phyloP scores from a whole-genome alignment of 2,113 vertebrate genomes.

The Podilymbus podiceps region DNA sequence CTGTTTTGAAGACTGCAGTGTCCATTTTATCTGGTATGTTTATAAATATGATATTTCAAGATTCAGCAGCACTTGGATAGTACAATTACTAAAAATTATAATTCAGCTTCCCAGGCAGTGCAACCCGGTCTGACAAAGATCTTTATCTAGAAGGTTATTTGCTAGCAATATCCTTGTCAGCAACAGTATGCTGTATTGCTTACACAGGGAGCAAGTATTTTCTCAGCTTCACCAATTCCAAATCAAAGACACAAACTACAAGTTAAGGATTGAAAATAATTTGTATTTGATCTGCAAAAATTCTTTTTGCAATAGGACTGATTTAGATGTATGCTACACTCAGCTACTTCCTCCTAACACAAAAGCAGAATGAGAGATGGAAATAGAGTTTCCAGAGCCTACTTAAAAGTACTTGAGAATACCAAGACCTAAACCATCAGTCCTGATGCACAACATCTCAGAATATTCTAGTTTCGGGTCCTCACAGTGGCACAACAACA shows the following conservation, averaged over 20 bases:
- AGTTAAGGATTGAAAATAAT: background rate
- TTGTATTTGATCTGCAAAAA: background rate
- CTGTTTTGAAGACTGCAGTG: background rate
- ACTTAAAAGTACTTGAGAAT: background rate
- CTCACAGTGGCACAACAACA: background rate
- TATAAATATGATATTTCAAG: background rate
- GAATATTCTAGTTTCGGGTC: background rate
- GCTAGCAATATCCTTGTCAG: background rate
- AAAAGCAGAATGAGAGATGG: background rate
- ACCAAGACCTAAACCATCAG: background rate
- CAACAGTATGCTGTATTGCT: accelerated
- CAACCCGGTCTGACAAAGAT: background rate
- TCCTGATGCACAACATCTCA: background rate
- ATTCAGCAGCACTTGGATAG: background rate
- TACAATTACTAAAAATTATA: background rate
- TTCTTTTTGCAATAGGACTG: background rate
- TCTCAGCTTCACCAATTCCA: background rate
- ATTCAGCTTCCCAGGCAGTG: background rate
- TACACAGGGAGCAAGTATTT: background rate
- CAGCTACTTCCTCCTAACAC: background rate
- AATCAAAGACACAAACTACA: background rate
- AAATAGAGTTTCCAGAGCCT: background rate
- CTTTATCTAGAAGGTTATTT: background rate
- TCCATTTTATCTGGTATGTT: background rate
- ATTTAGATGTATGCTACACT: background rate